Conservation (phyloP, 2,888 invertebrate genomes). For the Ophioninae sp. region DNA sequence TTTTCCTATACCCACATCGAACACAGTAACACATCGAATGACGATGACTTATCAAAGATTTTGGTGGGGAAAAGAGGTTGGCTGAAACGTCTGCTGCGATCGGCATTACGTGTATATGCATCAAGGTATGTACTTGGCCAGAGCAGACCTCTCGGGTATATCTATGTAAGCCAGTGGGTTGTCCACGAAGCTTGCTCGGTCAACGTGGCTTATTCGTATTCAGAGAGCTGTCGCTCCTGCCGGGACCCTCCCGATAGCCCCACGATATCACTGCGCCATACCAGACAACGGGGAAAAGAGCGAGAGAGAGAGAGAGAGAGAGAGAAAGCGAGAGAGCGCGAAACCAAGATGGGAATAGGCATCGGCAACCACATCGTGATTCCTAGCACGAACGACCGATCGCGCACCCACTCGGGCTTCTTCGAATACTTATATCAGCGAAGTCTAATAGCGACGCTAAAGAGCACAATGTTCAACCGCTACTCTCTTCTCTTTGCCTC, state of each 20-base stretch:
- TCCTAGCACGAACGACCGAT: conserved; percentile 72
- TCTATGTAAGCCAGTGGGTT: conserved; percentile 72
- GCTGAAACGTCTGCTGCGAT: neutral
- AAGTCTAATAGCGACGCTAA: conserved; percentile 67
- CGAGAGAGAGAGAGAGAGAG: conserved; percentile 30
- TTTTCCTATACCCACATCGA: neutral
- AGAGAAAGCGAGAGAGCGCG: conserved; percentile 20
- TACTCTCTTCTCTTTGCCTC: conserved; percentile 12
- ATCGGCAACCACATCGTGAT: conserved; percentile 70
- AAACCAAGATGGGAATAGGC: conserved; percentile 40
- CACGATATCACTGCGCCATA: conserved; percentile 41
- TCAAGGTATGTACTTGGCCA: neutral
- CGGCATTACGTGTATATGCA: conserved; percentile 3
- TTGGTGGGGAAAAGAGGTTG: neutral
- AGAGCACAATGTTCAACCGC: conserved; percentile 61
- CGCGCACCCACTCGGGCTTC: conserved; percentile 66
- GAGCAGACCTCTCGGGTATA: conserved; percentile 48
- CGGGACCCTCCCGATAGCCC: conserved; percentile 66
- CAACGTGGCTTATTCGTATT: conserved; percentile 71
- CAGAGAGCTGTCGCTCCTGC: conserved; percentile 64
- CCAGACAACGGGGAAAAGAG: conserved; percentile 28
- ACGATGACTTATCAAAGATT: conserved; percentile 40
- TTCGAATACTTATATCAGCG: conserved; percentile 70
- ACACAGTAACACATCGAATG: conserved; percentile 31
- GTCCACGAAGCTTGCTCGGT: conserved; percentile 53